Base-by-base conservation (phyloP, 2,888 invertebrate genomes). In the Thera obeliscata region DNA sequence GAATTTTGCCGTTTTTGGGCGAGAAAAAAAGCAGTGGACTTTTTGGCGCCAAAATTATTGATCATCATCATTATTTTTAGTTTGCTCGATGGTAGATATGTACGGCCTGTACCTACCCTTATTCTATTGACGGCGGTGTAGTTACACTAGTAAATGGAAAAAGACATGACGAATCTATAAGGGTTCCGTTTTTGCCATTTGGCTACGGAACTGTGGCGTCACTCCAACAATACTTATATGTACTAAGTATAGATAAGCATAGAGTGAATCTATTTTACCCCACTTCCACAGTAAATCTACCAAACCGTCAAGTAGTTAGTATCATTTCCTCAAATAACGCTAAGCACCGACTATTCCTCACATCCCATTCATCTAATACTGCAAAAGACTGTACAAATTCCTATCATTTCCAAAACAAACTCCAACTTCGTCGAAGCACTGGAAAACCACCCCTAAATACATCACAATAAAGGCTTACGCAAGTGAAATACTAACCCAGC, bases 381-480 rank as follows among this genome's bases (percentile, higher is more conserved):
- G 70, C 77, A 81, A 81, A 79, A 70, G 79, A 80, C 81, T 81
- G 79, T 73, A 82, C 85, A 81, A 84, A 83, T 83, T 78, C 70
- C 76, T 74, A 74, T 74, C 78, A 77, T 77, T 80, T 78, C 72
- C 75, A 73, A 77, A 79, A 78, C 68, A 55, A 71, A 60, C 72
- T 71, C 69, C 4, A 49, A 52, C 22, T 2, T 8, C 56, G 11
- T n/a, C 12, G 22, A 59, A 35, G n/a, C 64, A 68, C 48, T 57
- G 11, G 9, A 67, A 70, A 57, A 38, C n/a, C 55, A 33, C 7
- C 56, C 64, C 61, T 69, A 69, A 9, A 11, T 0, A 36, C 8
- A 61, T 36, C 5, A 1, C 0, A 4, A 52, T 62, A 72, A 69
- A 38, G 54, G 46, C 12, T 12, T 46, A 35, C 1, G 9, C 7